A percentile compares a stretch with the other conserved stretches of the same genome.
Conservation (phyloP, 2,888 invertebrate species). For the Augochlorella aurata region DNA sequence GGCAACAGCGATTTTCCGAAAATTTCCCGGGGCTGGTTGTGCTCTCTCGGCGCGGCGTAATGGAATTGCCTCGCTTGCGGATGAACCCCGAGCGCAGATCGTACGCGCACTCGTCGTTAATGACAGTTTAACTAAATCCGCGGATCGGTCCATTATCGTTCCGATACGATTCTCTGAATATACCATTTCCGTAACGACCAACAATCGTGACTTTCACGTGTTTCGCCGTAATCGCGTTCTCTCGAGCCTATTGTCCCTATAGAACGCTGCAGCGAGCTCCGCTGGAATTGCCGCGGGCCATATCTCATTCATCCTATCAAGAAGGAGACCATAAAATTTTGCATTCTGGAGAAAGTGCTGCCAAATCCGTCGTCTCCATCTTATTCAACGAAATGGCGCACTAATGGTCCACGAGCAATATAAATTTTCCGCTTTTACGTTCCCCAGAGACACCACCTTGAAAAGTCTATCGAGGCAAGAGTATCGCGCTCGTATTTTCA, state of each 20-base stretch:
- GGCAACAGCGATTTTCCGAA: constrained; percentile 13
- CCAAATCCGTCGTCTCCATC: constrained; percentile 1
- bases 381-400: neutral
- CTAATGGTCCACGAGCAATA: neutral
- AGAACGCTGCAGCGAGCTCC: neutral
- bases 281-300: neutral
- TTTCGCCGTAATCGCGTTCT: constrained; percentile 17
- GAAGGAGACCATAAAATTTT: neutral
- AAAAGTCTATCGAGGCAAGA: neutral
- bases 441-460: neutral
- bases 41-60: neutral
- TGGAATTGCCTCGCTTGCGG: constrained; percentile 2
- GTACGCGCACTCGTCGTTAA: constrained; percentile 2
- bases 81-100: constrained; percentile 5
- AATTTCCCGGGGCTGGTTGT: constrained; percentile 7
- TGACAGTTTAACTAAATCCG: constrained; percentile 12
- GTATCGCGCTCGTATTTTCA: too few relatives aligned
- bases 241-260: neutral
- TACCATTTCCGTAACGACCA: neutral
- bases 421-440: neutral
- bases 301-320: neutral
- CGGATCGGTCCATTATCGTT: constrained; percentile 9
- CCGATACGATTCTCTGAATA: constrained; percentile 12
- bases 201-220: constrained; percentile 19
- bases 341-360: neutral